These are phyloP conservation scores for Gobio occitaniae DNA, from an alignment of 2,797 vertebrate species.

Conservation along the genomic window DNA sequence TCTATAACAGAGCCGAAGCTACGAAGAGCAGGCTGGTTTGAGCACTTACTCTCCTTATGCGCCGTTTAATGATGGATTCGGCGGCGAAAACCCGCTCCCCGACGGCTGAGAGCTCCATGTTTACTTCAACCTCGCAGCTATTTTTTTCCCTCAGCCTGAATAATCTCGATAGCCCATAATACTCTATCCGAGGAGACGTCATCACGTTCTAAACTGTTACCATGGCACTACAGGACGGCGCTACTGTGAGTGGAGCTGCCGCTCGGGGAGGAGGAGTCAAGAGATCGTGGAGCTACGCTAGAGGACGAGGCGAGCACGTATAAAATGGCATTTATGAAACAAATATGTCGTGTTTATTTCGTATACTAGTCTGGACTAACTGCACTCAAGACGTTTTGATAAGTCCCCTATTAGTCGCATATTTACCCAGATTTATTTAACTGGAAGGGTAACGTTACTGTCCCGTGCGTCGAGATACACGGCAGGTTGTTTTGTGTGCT, in stretches of 20 bases:
- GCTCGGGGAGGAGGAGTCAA: slow-evolving; percentile 44
- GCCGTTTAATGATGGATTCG: slow-evolving; percentile 94
- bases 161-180: slow-evolving; percentile 93
- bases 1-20: slow-evolving; percentile 58
- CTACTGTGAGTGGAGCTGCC: slow-evolving; percentile 64
- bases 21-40: slow-evolving; percentile 31
- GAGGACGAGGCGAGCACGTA: background rate
- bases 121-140: slow-evolving; percentile 76
- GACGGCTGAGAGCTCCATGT: slow-evolving; percentile 96
- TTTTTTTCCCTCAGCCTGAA: slow-evolving; percentile 71
- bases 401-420: background rate
- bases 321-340: background rate
- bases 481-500: background rate
- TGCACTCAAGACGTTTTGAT: background rate
- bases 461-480: background rate
- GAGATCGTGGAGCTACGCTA: background rate
- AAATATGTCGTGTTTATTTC: slow-evolving; percentile 2
- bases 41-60: slow-evolving; percentile 90
- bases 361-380: background rate
- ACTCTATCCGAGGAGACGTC: slow-evolving; percentile 89
- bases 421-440: background rate
- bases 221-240: slow-evolving; percentile 79
- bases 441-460: background rate
- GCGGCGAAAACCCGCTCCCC: slow-evolving; percentile 97
- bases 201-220: slow-evolving; percentile 89